phyloP scores from a whole-genome alignment of 2,888 invertebrate genomes.

The Hanleya hanleyi region DNA sequence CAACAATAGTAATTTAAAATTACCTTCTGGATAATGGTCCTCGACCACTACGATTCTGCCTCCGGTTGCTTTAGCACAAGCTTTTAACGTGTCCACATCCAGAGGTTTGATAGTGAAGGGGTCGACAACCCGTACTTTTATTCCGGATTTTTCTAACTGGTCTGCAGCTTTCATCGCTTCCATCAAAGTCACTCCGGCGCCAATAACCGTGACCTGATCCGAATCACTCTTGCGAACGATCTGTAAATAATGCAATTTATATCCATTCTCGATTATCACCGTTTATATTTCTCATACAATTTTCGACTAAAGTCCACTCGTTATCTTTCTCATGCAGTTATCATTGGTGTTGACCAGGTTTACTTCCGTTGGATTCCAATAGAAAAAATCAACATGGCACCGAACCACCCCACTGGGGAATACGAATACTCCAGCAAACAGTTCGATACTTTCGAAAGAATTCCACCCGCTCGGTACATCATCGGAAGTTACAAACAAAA shows the following conservation, averaged over 20 bases:
- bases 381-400: too few species aligned
- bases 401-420: too few species aligned
- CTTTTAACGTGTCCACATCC: slow-evolving; percentile 83
- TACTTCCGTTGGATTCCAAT: too few species aligned
- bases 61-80: slow-evolving; percentile 83
- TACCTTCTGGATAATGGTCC: slow-evolving; percentile 93
- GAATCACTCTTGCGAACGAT: slow-evolving; percentile 82
- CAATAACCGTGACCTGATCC: slow-evolving; percentile 90
- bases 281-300: too few species aligned
- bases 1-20: too few species aligned
- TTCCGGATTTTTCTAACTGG: slow-evolving; percentile 78
- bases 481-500: too few species aligned
- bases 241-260: slow-evolving; percentile 68
- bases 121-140: slow-evolving; percentile 88
- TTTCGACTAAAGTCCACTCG: background rate
- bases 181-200: slow-evolving; percentile 93
- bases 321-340: background rate
- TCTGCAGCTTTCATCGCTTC: slow-evolving; percentile 89
- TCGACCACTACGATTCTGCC: slow-evolving; percentile 91
- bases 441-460: too few species aligned
- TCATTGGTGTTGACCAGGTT: too few species aligned
- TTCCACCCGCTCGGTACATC: too few species aligned
- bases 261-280: too few species aligned
- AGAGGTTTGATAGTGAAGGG: slow-evolving; percentile 95
- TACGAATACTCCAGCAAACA: too few species aligned